Percentiles rank a stretch among this genome's conserved stretches.
Conservation (phyloP, 2,797 vertebrate genomes). For the Fundulus diaphanus region DNA sequence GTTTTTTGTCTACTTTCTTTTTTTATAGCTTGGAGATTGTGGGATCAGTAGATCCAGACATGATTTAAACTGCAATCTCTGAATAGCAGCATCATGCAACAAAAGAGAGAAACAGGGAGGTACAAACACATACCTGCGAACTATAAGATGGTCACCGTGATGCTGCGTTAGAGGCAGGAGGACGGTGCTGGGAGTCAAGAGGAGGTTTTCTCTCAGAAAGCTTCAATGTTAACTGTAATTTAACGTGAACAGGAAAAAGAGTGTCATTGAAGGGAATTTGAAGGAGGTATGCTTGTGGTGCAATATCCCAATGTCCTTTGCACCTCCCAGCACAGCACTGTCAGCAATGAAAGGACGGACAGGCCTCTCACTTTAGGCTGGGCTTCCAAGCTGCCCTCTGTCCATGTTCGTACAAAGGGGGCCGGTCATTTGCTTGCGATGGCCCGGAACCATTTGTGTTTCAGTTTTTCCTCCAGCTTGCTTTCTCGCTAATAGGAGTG, state of each 20-base stretch:
- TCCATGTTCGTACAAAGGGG: slow-evolving; percentile 35
- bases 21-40: slow-evolving; percentile 62
- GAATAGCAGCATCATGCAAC: background rate
- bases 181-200: background rate
- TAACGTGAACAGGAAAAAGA: slow-evolving; percentile 20
- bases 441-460: slow-evolving; percentile 35
- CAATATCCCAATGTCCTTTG: slow-evolving; percentile 32
- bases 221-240: slow-evolving; percentile 16
- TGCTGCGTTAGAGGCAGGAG: slow-evolving; percentile 12
- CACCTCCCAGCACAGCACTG: slow-evolving; percentile 40
- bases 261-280: slow-evolving; percentile 17
- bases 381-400: slow-evolving; percentile 14
- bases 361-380: slow-evolving; percentile 23
- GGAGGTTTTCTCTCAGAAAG: slow-evolving; percentile 7
- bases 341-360: slow-evolving; percentile 41
- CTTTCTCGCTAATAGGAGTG: slow-evolving; percentile 33
- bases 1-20: slow-evolving; percentile 8
- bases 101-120: background rate
- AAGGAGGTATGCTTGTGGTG: slow-evolving; percentile 15
- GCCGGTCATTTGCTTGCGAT: slow-evolving; percentile 30
- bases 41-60: slow-evolving; percentile 55
- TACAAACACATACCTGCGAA: slow-evolving; percentile 53
- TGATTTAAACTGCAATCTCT: slow-evolving; percentile 36
- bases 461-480: slow-evolving; percentile 19
- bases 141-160: slow-evolving; percentile 23